phyloP scores from a whole-genome alignment of 2,888 invertebrate genomes.

The Oxystoma pomonae region DNA sequence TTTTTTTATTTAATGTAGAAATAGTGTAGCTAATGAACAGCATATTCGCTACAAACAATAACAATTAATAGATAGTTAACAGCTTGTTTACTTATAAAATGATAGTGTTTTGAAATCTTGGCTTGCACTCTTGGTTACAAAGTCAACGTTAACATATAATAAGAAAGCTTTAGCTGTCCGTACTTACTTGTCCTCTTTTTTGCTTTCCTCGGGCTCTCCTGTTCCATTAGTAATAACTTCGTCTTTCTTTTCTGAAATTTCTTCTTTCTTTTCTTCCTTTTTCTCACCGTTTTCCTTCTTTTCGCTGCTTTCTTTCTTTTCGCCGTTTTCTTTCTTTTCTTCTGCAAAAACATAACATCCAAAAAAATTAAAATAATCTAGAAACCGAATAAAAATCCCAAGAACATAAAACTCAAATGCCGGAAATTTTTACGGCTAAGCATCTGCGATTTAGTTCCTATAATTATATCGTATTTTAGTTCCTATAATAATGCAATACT shows the following conservation, averaged over 20 bases:
- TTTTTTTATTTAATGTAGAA: no score
- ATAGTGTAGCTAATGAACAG: no score
- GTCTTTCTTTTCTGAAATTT: conserved; percentile 38
- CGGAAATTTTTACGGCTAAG: no score
- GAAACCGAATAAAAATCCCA: no score
- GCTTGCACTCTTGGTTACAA: not conserved
- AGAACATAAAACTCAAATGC: no score
- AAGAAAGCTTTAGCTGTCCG: not conserved
- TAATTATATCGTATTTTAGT: no score
- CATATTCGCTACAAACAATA: no score
- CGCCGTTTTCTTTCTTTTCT: conserved; percentile 51
- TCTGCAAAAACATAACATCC: conserved; percentile 26
- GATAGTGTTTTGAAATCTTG: not conserved
- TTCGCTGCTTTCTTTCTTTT: conserved; percentile 54
- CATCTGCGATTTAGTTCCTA: no score
- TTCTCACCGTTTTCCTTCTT: conserved; percentile 43
- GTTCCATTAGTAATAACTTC: conserved; percentile 46
- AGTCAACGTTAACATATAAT: not conserved
- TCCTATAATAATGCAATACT: no score
- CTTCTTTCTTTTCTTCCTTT: conserved; percentile 47
- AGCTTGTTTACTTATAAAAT: no score
- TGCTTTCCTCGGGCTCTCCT: conserved; percentile 52
- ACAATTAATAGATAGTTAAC: no score
- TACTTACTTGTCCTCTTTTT: conserved; percentile 20
- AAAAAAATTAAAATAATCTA: no score